phyloP scores from a whole-genome alignment of 2,797 vertebrate species.

The Otolemur crassicaudatus region DNA sequence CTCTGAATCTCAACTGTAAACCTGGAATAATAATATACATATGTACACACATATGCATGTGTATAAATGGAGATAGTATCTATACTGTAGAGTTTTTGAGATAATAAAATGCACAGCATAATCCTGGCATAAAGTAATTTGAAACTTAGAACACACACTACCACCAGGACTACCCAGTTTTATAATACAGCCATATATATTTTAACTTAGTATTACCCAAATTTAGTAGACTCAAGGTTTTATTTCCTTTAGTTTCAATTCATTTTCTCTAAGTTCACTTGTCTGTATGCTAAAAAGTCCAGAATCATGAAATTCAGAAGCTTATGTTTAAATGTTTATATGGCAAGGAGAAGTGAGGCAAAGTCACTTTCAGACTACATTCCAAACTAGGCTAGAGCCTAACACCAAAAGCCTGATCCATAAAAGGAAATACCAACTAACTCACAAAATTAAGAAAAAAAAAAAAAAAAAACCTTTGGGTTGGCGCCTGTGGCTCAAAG shows the following conservation, averaged over 20 bases:
- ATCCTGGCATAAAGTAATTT: neutral
- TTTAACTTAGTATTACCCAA: constrained; percentile 17
- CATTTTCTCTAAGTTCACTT: constrained; percentile 45
- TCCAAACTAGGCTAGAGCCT: neutral
- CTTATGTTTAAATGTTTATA: neutral
- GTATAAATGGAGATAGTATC: neutral
- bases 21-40: neutral
- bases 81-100: neutral
- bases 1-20: neutral
- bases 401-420: neutral
- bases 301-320: constrained; percentile 15
- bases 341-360: neutral
- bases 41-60: neutral
- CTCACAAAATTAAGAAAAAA: neutral
- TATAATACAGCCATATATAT: neutral
- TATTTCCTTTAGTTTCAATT: constrained; percentile 3
- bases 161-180: neutral
- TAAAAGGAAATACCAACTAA: constrained; percentile 21
- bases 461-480: no score
- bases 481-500: no score
- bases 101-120: neutral
- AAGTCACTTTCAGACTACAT: neutral
- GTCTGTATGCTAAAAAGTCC: neutral
- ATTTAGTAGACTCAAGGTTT: constrained; percentile 2
- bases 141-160: neutral